Percentiles rank a stretch among this genome's conserved stretches.
Conservation (phyloP, 2,888 invertebrate genomes). For the Drosophila tripunctata region DNA sequence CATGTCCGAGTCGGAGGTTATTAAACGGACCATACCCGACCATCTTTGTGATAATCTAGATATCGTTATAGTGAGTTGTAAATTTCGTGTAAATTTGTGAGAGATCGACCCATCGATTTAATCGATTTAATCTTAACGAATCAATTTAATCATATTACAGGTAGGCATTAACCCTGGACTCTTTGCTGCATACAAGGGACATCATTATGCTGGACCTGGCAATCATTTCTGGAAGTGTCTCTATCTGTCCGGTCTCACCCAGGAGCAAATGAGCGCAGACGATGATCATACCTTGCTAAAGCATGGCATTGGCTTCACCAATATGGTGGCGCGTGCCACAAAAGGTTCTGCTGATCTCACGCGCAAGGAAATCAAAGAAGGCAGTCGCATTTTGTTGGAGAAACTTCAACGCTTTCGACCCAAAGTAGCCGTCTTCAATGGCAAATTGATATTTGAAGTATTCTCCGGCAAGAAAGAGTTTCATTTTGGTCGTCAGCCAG, state of each 20-base stretch:
- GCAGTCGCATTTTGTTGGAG: constrained; percentile 93
- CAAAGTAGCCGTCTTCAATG: constrained; percentile 98
- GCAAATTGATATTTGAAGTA: constrained; percentile 99
- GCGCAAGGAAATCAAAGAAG: constrained; percentile 96
- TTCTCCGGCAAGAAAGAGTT: constrained; percentile 99
- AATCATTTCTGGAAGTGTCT: constrained; percentile 99
- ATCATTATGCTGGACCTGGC: constrained; percentile 99
- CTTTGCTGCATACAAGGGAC: constrained; percentile 98
- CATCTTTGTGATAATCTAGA: constrained; percentile 96
- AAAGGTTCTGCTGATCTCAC: constrained; percentile 98
- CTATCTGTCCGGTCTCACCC: constrained; percentile 95
- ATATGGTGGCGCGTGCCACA: constrained; percentile 97
- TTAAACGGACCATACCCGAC: constrained; percentile 96
- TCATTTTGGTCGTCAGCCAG: constrained; percentile 97
- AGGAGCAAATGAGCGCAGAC: constrained; percentile 97
- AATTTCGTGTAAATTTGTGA: constrained; percentile 80
- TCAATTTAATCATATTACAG: constrained; percentile 85
- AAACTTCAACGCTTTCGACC: constrained; percentile 96
- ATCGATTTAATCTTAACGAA: neutral
- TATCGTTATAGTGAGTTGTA: constrained; percentile 97
- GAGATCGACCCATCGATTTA: neutral
- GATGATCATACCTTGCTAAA: constrained; percentile 97
- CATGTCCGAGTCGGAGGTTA: constrained; percentile 98
- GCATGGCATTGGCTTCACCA: constrained; percentile 98
- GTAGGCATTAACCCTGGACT: constrained; percentile 99